Evolutionary conservation across 2,888 invertebrate species (phyloP).

Genomic region (Plusia festucae): DNA sequence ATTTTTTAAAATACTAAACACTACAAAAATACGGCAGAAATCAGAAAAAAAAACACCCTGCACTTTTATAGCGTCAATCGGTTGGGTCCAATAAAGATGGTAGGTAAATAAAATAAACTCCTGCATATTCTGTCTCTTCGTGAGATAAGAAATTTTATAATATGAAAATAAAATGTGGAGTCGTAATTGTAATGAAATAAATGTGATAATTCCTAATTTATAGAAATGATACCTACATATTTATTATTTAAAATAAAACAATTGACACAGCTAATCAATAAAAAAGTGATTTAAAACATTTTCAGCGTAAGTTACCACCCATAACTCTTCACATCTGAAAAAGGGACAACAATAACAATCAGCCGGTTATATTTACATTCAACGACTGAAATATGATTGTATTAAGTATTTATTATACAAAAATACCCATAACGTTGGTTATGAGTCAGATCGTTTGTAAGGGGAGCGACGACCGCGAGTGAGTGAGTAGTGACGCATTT

Average conservation of each 20-base stretch:
- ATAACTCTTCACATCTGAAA: background rate
- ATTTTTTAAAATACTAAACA: too few relatives aligned
- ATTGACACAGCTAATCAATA: background rate
- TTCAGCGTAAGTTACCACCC: background rate
- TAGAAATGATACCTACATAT: too few relatives aligned
- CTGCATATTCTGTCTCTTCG: too few relatives aligned
- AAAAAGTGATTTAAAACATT: background rate
- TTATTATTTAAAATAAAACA: background rate
- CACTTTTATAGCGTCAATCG: too few relatives aligned
- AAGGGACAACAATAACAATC: background rate
- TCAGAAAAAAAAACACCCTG: too few relatives aligned
- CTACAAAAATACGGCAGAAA: too few relatives aligned
- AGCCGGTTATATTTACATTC: conserved; percentile 13
- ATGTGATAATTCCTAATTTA: too few relatives aligned
- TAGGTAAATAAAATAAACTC: too few relatives aligned
- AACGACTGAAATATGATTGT: conserved; percentile 35
- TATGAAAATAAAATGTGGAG: too few relatives aligned
- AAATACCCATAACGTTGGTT: conserved; percentile 72
- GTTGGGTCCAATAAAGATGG: too few relatives aligned
- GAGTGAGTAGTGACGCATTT: conserved; percentile 65
- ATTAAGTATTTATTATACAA: conserved; percentile 36
- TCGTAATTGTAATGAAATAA: too few relatives aligned
- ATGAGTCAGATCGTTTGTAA: conserved; percentile 80
- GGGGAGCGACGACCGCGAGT: conserved; percentile 82
- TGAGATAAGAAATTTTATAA: too few relatives aligned